Conservation (phyloP, 2,797 vertebrate species). For the Tinamus major region DNA sequence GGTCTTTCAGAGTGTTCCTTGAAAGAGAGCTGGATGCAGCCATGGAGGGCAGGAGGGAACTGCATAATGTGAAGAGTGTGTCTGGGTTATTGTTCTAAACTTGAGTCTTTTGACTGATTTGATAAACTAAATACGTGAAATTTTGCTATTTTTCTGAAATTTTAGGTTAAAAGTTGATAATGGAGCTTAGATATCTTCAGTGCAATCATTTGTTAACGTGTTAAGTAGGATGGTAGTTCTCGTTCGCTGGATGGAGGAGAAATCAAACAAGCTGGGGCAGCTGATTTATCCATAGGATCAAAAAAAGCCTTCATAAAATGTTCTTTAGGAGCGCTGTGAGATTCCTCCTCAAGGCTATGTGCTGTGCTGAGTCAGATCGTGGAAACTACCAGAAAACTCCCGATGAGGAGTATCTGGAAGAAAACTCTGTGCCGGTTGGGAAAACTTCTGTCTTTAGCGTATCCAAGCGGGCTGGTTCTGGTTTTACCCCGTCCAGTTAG, state of each 20-base stretch:
- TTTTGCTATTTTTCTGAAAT: not conserved
- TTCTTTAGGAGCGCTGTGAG: not conserved
- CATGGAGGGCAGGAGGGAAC: not conserved
- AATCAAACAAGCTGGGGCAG: not conserved
- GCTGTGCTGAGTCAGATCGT: not conserved
- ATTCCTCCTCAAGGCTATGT: not conserved
- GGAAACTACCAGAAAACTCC: not conserved
- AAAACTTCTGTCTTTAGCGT: not conserved
- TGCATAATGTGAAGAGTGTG: not conserved
- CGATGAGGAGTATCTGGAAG: not conserved
- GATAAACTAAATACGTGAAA: not conserved
- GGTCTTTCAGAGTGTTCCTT: not conserved
- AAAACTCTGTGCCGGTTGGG: not conserved
- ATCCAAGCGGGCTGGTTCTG: not conserved
- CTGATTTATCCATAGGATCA: not conserved
- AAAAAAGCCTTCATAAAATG: not conserved
- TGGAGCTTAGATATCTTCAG: not conserved
- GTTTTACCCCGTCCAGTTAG: not conserved
- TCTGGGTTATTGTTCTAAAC: not conserved
- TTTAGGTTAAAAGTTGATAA: not conserved
- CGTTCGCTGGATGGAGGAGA: not conserved
- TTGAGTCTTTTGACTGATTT: not conserved
- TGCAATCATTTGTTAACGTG: not conserved
- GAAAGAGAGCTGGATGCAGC: not conserved
- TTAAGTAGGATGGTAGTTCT: not conserved